Evolutionary conservation across 2,888 invertebrate species (phyloP).

Genomic region (Cephalotes varians): DNA sequence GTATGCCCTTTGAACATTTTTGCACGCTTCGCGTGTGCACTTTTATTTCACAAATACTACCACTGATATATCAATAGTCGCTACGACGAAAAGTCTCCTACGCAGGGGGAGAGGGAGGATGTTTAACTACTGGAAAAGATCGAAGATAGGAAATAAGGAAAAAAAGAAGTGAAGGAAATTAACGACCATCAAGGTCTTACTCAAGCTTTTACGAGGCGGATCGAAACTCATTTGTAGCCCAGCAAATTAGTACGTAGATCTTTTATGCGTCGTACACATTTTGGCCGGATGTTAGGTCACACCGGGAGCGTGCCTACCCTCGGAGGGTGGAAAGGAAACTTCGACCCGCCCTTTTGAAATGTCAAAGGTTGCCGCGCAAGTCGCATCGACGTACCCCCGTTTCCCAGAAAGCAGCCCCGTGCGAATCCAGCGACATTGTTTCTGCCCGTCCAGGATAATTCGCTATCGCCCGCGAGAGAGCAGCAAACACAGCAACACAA

Average conservation of each 20-base stretch:
- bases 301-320: constrained; percentile 54
- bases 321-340: constrained; percentile 68
- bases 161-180: neutral
- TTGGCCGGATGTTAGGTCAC: constrained; percentile 46
- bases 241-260: constrained; percentile 22
- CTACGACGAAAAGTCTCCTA: neutral
- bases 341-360: constrained; percentile 81
- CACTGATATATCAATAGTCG: no score
- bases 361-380: constrained; percentile 83
- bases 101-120: neutral
- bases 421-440: constrained; percentile 63
- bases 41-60: constrained; percentile 8
- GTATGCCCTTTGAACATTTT: constrained; percentile 10
- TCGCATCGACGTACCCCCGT: constrained; percentile 68
- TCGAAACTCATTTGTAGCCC: constrained; percentile 19
- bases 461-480: neutral
- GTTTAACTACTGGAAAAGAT: neutral
- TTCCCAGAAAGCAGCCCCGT: constrained; percentile 62
- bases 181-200: neutral
- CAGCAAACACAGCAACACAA: neutral
- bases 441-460: constrained; percentile 60
- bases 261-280: constrained; percentile 52
- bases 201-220: constrained; percentile 11
- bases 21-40: constrained; percentile 1
- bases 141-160: no score